Base-by-base conservation (phyloP, 1,140 invertebrate genomes). In the Microvelia longipes region DNA sequence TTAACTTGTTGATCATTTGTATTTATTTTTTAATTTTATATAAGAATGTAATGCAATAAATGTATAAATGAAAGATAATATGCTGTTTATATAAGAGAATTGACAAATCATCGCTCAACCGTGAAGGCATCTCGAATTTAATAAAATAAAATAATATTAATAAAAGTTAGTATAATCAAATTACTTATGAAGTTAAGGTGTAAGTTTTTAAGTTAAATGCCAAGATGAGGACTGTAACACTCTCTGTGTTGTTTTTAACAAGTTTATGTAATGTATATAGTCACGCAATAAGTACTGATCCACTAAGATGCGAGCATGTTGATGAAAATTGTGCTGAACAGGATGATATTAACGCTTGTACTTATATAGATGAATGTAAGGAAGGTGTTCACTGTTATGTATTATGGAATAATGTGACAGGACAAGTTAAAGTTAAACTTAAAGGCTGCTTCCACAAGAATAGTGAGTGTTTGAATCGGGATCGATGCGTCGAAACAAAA, bases 361-460 rank as follows among this genome's bases (percentile, higher is more conserved):
- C 81, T 29, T 80, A 80, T 68, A 81, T 75, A 68, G 80, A 84
- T 72, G 80, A 83, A 76, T 88, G 86, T 77, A 82, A 79, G 68
- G 85, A 84, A 74, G 80, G 79, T 69, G 83, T 82, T 74, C 83
- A 85, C 71, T 90, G 88, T 77, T 90, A 85, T 78, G 87, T 86
- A 29, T 73, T 89, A 1, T 90, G 88, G 89, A 83, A 84, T 73
- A 78, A 81, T 66, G 81, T 79, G 71, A 79, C 79, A 69, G 81
- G 81, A 71, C 82, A 83, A 71, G 79, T 80, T 70, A 81, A 80
- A 66, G 80, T 86, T 71, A 82, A 84, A 72, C 77, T 88, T 27
- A 86, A 88, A 84, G 91, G 91, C 66, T 94, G 91, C 77, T 93
- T 93, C 76, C 81, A 92, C 65, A 86, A 91, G 75, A 87, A 85